Evolutionary conservation across 2,797 vertebrate genomes (phyloP).

Genomic region (Protonibea diacanthus): DNA sequence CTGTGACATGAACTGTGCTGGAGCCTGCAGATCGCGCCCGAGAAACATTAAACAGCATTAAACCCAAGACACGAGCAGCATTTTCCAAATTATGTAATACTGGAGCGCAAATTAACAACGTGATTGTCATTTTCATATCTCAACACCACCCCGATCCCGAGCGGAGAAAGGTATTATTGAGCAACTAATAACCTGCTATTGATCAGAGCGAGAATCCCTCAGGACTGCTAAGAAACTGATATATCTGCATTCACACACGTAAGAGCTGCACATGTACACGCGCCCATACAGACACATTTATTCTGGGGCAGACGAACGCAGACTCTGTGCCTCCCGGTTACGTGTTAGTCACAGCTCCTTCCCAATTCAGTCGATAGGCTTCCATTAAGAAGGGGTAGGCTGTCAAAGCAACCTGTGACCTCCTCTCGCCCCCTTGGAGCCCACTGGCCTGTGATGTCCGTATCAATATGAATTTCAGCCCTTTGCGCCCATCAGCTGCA

Average conservation of each 20-base stretch:
- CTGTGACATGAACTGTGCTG: not conserved
- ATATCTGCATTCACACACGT: conserved; percentile 68
- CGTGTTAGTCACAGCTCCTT: conserved; percentile 86
- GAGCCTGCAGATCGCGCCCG: too few relatives aligned
- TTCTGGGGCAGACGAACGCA: conserved; percentile 54
- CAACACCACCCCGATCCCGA: conserved; percentile 1
- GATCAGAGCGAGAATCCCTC: conserved; percentile 72
- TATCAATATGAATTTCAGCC: conserved; percentile 91
- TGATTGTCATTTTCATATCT: conserved; percentile 19
- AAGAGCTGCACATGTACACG: conserved; percentile 31
- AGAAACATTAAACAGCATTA: not conserved
- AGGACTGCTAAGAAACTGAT: conserved; percentile 83
- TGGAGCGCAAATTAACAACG: not conserved
- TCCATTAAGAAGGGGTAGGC: conserved; percentile 92
- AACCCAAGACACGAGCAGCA: too few relatives aligned
- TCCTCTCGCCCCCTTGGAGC: conserved; percentile 79
- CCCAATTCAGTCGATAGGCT: conserved; percentile 89
- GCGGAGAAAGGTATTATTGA: conserved; percentile 40
- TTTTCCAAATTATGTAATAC: not conserved
- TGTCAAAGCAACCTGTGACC: conserved; percentile 89
- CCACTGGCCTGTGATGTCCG: conserved; percentile 83
- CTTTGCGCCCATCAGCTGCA: conserved; percentile 83
- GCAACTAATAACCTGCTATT: conserved; percentile 68
- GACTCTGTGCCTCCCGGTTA: conserved; percentile 85
- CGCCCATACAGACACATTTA: conserved; percentile 39